phyloP scores from a whole-genome alignment of 2,113 vertebrate genomes.

The Pelodiscus sinensis region DNA sequence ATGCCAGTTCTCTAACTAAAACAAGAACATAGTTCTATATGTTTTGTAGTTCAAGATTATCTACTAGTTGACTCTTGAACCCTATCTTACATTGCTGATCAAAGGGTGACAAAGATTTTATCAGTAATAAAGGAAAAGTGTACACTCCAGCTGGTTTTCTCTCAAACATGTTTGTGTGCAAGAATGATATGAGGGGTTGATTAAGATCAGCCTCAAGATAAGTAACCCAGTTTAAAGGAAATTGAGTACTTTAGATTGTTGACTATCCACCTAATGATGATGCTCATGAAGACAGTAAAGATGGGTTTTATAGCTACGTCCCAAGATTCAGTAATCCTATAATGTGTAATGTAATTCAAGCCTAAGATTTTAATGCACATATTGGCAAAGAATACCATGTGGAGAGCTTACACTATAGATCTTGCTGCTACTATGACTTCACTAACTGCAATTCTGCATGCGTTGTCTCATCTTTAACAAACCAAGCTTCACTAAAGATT shows the following conservation, averaged over 20 bases:
- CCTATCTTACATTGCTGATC: neutral
- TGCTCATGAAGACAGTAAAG: conserved; percentile 49
- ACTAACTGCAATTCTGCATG: conserved; percentile 36
- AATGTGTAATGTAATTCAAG: conserved; percentile 57
- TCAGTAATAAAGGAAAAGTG: neutral
- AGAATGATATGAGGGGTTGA: conserved; percentile 25
- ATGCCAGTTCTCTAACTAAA: neutral
- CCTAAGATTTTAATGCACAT: conserved; percentile 67
- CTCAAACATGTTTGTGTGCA: neutral
- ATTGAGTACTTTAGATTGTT: conserved; percentile 58
- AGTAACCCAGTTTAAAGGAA: conserved; percentile 41
- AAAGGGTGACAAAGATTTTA: conserved; percentile 32
- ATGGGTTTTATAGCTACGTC: conserved; percentile 58
- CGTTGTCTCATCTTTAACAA: conserved; percentile 57
- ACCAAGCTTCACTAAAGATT: conserved; percentile 25
- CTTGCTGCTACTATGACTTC: conserved; percentile 59
- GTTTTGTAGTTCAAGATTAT: neutral
- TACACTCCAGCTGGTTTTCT: conserved; percentile 26
- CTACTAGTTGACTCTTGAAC: conserved; percentile 29
- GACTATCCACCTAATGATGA: conserved; percentile 56
- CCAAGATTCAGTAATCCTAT: conserved; percentile 63
- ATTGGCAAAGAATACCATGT: conserved; percentile 59
- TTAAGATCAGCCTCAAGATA: conserved; percentile 33
- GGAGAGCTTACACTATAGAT: conserved; percentile 47
- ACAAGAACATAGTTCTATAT: neutral